Base-by-base conservation (phyloP, 2,888 invertebrate genomes). In the Stenotaenia linearis region DNA sequence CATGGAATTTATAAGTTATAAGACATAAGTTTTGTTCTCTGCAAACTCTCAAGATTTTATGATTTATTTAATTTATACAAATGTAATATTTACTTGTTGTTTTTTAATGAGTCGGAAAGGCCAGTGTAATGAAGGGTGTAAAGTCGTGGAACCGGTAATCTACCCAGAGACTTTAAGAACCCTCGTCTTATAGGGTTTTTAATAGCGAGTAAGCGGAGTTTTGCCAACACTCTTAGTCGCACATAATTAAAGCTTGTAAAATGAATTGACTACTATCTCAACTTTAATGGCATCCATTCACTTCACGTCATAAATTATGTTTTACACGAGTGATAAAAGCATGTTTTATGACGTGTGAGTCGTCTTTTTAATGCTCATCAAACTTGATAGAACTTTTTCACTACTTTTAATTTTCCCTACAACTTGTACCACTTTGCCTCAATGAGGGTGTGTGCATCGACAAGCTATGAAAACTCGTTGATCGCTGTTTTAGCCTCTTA, bases 321-420 rank as follows among this genome's bases (percentile, higher is more conserved):
- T 69, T 69, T 69, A 69, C 69, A 69, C 23, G 69, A 28, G 69
- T 69, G 69, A 69, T 69, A 69, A 69, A 69, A 69, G 69, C 69
- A 69, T 69, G 69, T 69, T 69, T 69, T 69, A 69, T 69, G 69
- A 69, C 69, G 69, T 69, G 69, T 69, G 28, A 69, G 69, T 69
- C 69, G 69, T 69, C 69, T 69, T 69, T 61, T 69, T 69, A 69
- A 69, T 69, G 69, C 69, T 28, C 69, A 28, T 69, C 69, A 69
- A 69, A 69, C 69, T 69, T 28, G 28, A 69, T 69, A 12, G 28
- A 28, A 69, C 25, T 69, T 69, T 28, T 69, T 69, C 28, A 69
- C 69, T 69, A 69, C 69, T 69, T 28, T 69, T 69, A 69, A 28
- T 69, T 50, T 21, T 50, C n/a, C 69, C 28, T 69, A 25, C 69